Evolutionary conservation across 2,888 invertebrate species (phyloP).

Genomic region (Caenorhabditis drosophilae): DNA sequence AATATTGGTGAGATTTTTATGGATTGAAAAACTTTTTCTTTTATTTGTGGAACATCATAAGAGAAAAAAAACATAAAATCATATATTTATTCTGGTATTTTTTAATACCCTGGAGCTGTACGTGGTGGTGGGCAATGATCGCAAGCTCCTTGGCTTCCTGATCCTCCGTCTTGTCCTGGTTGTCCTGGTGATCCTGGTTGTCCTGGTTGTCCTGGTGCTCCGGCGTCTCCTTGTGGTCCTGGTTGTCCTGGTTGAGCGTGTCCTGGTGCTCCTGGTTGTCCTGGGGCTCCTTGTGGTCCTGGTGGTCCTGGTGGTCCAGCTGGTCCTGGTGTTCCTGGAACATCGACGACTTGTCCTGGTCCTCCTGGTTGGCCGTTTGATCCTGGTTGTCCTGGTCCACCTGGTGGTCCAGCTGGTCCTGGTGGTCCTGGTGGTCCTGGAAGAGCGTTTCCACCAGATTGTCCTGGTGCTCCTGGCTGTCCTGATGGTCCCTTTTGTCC

Average conservation of each 20-base stretch:
- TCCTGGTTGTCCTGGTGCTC: slow-evolving; percentile 45
- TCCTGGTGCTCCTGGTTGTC: slow-evolving; percentile 42
- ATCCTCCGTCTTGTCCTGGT: slow-evolving; percentile 36
- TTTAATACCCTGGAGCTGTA: slow-evolving; percentile 36
- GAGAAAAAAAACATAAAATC: neutral
- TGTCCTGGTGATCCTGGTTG: slow-evolving; percentile 39
- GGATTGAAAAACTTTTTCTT: too few species aligned
- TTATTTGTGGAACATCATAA: too few species aligned
- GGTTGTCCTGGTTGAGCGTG: slow-evolving; percentile 34
- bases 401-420: slow-evolving; percentile 56
- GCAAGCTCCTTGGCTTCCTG: slow-evolving; percentile 32
- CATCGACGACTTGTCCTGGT: slow-evolving; percentile 46
- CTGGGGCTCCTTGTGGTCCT: slow-evolving; percentile 36
- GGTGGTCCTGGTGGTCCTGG: slow-evolving; percentile 50
- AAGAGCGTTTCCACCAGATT: slow-evolving; percentile 42
- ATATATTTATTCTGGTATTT: neutral
- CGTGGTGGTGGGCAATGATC: slow-evolving; percentile 40
- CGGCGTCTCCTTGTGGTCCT: slow-evolving; percentile 40
- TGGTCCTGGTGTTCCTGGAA: slow-evolving; percentile 37
- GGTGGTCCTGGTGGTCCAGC: slow-evolving; percentile 43
- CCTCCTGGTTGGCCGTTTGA: slow-evolving; percentile 48
- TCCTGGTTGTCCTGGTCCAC: slow-evolving; percentile 48
- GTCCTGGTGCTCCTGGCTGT: slow-evolving; percentile 43
- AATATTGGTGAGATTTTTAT: slow-evolving; percentile 29
- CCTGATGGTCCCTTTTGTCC: slow-evolving; percentile 53